Evolutionary conservation across 2,113 vertebrate species (phyloP), one percentile per base, ranked within the genome.

Genomic region (Struthio camelus): DNA sequence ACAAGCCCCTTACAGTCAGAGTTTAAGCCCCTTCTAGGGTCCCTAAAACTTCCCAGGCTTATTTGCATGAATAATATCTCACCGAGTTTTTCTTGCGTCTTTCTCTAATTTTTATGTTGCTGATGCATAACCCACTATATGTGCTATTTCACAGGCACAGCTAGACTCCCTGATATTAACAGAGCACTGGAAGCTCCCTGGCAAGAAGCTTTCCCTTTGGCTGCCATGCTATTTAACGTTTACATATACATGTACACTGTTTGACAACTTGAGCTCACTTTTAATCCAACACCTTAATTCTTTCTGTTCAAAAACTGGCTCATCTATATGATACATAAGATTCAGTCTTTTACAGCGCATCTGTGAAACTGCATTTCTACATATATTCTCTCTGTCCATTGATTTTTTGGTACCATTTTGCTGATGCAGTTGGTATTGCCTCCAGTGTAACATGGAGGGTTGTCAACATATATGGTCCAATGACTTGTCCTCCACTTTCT

Each of bases 401-500:
- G 79, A 34, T 27, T 19, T 14, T 34, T 32, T 65, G 48, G 59
- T 51, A 61, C 75, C 58, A 53, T 61, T 88, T 84, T 77, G 22
- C 42, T 92, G 50, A 75, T 58, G 46, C 3, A 32, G 19, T 92
- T 88, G 17, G 7, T 85, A 70, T 44, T 91, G 4, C 20, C 51
- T 14, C 54, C 71, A 30, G 19, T 62, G 28, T 17, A 67, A 64
- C 25, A 62, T 11, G 66, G 32, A 36, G 5, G 42, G 65, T 27
- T 75, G 34, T 38, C 76, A 85, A 80, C 88, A 58, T 13, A 42
- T 38, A 62, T 7, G 12, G 64, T 58, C 54, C 38, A 58, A 64
- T 8, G 90, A 51, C 56, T 76, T 84, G 42, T 20, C 64, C 65
- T 94, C 95, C 64, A 48, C 27, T 75, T 90, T 88, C 61, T 67